Evolutionary conservation across 2,888 invertebrate species (phyloP), one percentile per base, ranked within the genome.

Genomic region (Tetrapedia diversipes): DNA sequence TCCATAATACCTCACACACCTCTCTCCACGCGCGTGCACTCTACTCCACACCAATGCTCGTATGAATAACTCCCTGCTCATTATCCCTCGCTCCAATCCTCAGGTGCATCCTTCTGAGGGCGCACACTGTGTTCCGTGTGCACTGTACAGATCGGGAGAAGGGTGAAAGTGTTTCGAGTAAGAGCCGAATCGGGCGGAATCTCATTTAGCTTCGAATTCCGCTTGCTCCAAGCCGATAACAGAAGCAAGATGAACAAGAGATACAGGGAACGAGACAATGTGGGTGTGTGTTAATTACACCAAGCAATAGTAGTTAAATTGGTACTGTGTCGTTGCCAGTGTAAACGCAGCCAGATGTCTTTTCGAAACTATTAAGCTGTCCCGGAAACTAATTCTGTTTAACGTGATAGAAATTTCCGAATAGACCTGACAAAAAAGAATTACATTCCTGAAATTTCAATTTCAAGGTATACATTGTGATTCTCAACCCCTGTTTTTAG

Each of bases 281-380:
- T 14, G 27, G 3, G 32, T 14, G 56, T 60, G 32, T 10, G 56
- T 65, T 47, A 65, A 70, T 76, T 76, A 70, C 57, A 54, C 69
- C 24, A 53, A 32, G 8, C 43, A 68, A 71, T 54, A 16, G 59
- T 43, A 65, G 60, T 66, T 64, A 66, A 66, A 64, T 27, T 29
- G 77, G 80, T 70, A 70, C 34, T 41, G 8, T 41, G n/a, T n/a
- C n/a, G 67, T 57, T 45, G 43, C 14, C 34, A 47, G 39, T 67
- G 80, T 54, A 73, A 77, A 82, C 73, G 69, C 11, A 49, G 37
- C 32, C 14, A 54, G 60, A 60, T 63, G 65, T 75, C 56, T n/a
- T n/a, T n/a, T 56, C 79, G 51, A 71, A 72, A 77, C 72, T 80
- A 69, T 63, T 79, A n/a, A n/a, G n/a, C n/a, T n/a, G n/a, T n/a